Evolutionary conservation across 2,113 vertebrate genomes (phyloP).

Genomic region (Nanorana parkeri): DNA sequence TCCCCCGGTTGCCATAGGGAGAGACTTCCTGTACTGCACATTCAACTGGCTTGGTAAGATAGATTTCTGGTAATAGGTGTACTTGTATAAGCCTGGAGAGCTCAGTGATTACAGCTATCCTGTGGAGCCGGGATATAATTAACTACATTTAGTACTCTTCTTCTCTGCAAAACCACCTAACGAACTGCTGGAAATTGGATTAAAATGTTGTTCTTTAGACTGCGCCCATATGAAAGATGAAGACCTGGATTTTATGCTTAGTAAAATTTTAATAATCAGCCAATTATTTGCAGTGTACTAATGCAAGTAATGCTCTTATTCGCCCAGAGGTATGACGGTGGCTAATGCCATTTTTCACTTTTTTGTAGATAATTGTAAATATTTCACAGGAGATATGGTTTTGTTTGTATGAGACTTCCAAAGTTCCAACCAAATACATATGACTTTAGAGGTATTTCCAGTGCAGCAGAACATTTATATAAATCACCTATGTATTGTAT

Average conservation of each 20-base stretch:
- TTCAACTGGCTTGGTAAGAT: neutral
- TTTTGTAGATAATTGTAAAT: no score
- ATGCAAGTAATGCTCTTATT: no score
- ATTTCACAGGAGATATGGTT: no score
- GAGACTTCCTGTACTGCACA: conserved; percentile 3
- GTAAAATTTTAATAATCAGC: neutral
- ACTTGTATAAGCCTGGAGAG: conserved; percentile 1
- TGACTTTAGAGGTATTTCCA: no score
- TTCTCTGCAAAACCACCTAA: neutral
- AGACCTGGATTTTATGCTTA: neutral
- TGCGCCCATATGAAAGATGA: neutral
- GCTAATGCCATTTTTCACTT: no score
- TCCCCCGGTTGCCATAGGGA: conserved; percentile 7
- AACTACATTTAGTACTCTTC: conserved; percentile 7
- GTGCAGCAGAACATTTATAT: no score
- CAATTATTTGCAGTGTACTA: neutral
- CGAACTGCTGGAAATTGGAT: neutral
- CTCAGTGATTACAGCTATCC: conserved; percentile 1
- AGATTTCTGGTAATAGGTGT: conserved; percentile 28
- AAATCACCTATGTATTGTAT: no score
- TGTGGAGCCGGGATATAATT: neutral
- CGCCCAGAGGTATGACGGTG: no score
- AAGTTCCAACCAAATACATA: no score
- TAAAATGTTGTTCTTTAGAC: neutral
- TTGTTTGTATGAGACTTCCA: no score